These are phyloP conservation scores for Synergus umbraculus DNA, from an alignment of 2,888 invertebrate species.

Conservation along the genomic window DNA sequence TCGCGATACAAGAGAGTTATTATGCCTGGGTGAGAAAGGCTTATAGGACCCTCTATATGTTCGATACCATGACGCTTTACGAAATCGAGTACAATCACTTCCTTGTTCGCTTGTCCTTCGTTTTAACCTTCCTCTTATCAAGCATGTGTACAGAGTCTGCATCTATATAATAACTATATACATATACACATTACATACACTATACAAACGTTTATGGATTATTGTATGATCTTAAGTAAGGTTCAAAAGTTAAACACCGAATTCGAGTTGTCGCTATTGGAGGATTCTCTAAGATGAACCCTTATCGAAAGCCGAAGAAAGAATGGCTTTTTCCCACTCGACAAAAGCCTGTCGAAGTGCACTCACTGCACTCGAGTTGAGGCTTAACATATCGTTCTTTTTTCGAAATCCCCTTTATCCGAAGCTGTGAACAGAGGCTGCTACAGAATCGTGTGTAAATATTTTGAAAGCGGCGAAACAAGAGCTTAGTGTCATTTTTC, in stretches of 20 bases:
- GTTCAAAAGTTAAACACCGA: background rate
- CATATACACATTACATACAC: too few relatives aligned
- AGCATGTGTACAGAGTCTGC: background rate
- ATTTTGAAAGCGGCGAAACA: conserved; percentile 37
- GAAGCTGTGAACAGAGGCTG: conserved; percentile 8
- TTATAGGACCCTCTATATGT: background rate
- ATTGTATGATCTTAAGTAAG: background rate
- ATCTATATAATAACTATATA: background rate
- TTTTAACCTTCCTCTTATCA: conserved; percentile 5
- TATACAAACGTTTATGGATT: background rate
- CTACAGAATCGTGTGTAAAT: conserved; percentile 34
- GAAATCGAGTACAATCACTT: conserved; percentile 25
- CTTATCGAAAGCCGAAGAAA: conserved; percentile 16
- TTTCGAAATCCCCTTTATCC: conserved; percentile 31
- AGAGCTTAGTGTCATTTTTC: conserved; percentile 20
- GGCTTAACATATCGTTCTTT: conserved; percentile 38
- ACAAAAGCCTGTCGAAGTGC: conserved; percentile 29
- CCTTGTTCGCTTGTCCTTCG: conserved; percentile 35
- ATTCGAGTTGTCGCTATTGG: background rate
- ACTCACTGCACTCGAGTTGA: conserved; percentile 35
- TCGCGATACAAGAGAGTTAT: conserved; percentile 23
- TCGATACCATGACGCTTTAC: conserved; percentile 13
- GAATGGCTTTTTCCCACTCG: conserved; percentile 17
- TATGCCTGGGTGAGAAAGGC: background rate
- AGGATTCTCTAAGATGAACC: background rate